Conservation (phyloP, 2,113 vertebrate species). For the Ptyas mucosa region DNA sequence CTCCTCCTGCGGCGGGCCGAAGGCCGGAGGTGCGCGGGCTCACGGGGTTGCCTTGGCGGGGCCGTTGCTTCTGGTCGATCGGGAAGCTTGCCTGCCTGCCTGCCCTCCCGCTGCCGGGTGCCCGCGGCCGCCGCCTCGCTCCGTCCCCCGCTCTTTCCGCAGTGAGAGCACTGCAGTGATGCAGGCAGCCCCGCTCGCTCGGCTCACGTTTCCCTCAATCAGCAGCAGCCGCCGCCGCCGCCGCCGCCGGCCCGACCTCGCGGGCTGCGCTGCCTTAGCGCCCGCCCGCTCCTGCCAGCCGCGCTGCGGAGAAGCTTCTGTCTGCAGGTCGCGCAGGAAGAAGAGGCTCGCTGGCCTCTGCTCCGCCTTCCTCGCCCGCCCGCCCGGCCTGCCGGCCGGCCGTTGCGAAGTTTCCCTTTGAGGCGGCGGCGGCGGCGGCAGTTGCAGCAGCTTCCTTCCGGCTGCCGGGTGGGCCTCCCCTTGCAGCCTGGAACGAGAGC, state of each 20-base stretch:
- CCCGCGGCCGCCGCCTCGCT: not conserved
- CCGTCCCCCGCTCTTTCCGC: not conserved
- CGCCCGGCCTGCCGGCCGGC: not conserved
- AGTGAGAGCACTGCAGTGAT: conserved; percentile 45
- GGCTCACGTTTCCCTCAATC: conserved; percentile 46
- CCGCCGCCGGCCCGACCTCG: not conserved
- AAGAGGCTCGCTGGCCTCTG: not conserved
- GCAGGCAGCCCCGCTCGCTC: conserved; percentile 42
- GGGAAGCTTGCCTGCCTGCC: not conserved
- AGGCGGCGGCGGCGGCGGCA: not conserved
- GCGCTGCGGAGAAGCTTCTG: not conserved
- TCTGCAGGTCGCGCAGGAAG: not conserved
- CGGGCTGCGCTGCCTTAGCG: not conserved
- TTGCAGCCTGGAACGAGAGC: not conserved
- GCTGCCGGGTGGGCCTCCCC: not conserved
- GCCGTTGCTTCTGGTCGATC: not conserved
- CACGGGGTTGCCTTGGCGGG: not conserved
- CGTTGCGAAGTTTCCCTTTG: not conserved
- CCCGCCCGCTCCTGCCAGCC: not conserved
- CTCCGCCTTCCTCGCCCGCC: not conserved
- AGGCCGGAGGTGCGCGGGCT: not conserved
- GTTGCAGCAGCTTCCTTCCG: not conserved
- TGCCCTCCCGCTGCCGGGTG: not conserved
- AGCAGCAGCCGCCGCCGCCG: conserved; percentile 9
- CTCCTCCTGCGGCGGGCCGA: not conserved